Percentiles rank a stretch among this genome's conserved stretches.
Conservation (phyloP, 92 coral and sea anemone species). For the Epizoanthus stellaris region DNA sequence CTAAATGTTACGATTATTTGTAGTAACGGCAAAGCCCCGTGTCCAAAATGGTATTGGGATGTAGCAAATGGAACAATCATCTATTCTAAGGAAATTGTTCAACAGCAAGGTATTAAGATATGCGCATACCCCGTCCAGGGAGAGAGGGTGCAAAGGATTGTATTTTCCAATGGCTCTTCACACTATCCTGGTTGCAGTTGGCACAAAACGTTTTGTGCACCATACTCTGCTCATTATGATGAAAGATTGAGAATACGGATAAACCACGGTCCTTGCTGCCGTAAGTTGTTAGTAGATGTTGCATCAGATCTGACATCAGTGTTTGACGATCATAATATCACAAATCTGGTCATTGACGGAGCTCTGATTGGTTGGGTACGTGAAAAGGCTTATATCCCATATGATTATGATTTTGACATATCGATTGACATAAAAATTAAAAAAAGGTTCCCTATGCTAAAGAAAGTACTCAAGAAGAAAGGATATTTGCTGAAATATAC, state of each 20-base stretch:
- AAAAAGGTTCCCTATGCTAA: neutral
- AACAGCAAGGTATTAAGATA: neutral
- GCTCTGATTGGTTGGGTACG: conserved; percentile 46
- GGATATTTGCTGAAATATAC: conserved; percentile 2
- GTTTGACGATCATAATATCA: neutral
- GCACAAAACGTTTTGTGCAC: neutral
- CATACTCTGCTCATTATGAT: conserved; percentile 10
- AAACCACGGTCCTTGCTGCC: conserved; percentile 40
- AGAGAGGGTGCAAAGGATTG: neutral
- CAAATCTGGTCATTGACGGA: conserved; percentile 15
- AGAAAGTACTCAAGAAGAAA: neutral
- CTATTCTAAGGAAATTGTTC: neutral
- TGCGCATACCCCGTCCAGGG: neutral
- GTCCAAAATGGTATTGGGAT: conserved; percentile 15
- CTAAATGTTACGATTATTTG: neutral
- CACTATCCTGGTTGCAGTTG: conserved; percentile 21
- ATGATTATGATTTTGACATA: conserved; percentile 36
- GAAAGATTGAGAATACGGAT: conserved; percentile 14
- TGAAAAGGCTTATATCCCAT: conserved; percentile 28
- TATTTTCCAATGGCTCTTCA: neutral
- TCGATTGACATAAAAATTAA: neutral
- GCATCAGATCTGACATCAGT: neutral
- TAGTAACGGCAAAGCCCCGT: neutral
- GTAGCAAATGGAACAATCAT: neutral
- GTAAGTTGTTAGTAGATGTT: conserved; percentile 8